Conservation (phyloP, 1,140 invertebrate genomes). For the Spodoptera litura region DNA sequence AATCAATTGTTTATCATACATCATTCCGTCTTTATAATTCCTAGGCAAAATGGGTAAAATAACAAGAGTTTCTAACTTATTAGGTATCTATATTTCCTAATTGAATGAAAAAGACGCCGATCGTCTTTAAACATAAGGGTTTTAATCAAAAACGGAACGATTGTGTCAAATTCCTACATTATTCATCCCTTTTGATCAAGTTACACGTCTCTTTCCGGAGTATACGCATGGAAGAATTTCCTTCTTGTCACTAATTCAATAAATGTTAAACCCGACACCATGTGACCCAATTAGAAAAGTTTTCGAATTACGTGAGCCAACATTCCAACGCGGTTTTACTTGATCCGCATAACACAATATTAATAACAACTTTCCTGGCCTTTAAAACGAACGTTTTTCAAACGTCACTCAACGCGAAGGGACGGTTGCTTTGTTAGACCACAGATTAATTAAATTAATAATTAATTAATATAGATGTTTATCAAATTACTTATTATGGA, state of each 20-base stretch:
- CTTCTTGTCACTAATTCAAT: constrained; percentile 26
- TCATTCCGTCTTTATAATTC: too few species aligned
- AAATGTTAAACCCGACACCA: constrained; percentile 10
- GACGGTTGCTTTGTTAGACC: not conserved
- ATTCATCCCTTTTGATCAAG: constrained; percentile 2
- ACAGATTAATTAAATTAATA: not conserved
- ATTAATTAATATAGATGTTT: not conserved
- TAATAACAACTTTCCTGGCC: constrained; percentile 21
- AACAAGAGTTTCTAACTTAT: too few species aligned
- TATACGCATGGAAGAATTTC: constrained; percentile 23
- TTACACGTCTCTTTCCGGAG: constrained; percentile 10
- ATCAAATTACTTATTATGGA: not conserved
- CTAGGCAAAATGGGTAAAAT: too few species aligned
- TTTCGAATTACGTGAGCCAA: constrained; percentile 19
- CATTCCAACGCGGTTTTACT: constrained; percentile 11
- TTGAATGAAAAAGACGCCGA: too few species aligned
- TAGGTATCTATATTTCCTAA: too few species aligned
- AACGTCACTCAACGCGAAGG: constrained; percentile 23
- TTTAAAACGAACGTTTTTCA: constrained; percentile 29
- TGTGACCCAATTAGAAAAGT: constrained; percentile 42
- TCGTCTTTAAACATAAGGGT: not conserved
- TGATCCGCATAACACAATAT: constrained; percentile 26
- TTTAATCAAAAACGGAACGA: not conserved
- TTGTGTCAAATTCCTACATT: not conserved
- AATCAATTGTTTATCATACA: too few species aligned